Base-by-base conservation (phyloP, 2,888 invertebrate species). In the Rhorus exstirpatorius region DNA sequence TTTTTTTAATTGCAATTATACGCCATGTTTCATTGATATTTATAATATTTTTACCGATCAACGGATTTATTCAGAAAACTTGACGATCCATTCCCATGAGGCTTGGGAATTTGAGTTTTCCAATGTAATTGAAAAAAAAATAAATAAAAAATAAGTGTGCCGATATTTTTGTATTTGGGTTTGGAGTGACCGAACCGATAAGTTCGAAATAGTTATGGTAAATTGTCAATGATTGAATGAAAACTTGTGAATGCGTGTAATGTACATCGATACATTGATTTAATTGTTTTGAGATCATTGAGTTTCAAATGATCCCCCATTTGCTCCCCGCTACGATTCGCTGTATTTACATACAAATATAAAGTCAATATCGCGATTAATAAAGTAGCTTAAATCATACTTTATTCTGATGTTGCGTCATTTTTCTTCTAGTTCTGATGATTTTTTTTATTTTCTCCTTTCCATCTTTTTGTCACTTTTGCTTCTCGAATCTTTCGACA, bases 281-380 rank as follows among this genome's bases (percentile, higher is more conserved):
- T 49, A 49, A 38, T 75, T 19, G 19, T 55, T 72, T 44, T 44
- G 31, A 49, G 24, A 51, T 51, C 26, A 51, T 38, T n/a, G 41
- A 26, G 7, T 51, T 60, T 68, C 6, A 10, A 10, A 53, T 21
- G 26, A 61, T 46, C 6, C 49, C 14, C 26, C n/a, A 35, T 77
- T 7, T 8, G 1, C 10, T 19, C 51, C 17, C 10, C 4, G 14
- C 1, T 12, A 12, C 17, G 67, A 68, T 61, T 53, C 14, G 68
- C 3, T 19, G 60, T 61, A 61, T 41, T 70, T 55, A 46, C 55
- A 78, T 81, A 81, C 46, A 81, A 78, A 81, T 74, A 81, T 81
- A 81, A 31, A 74, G 77, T 68, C 51, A 68, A 61, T 38, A 68
- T 61, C 60, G 68, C 68, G 41, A 74, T 71, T 71, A 35, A 71